Evolutionary conservation across 1,140 invertebrate genomes (phyloP).

Genomic region (Aleiodes sp.): DNA sequence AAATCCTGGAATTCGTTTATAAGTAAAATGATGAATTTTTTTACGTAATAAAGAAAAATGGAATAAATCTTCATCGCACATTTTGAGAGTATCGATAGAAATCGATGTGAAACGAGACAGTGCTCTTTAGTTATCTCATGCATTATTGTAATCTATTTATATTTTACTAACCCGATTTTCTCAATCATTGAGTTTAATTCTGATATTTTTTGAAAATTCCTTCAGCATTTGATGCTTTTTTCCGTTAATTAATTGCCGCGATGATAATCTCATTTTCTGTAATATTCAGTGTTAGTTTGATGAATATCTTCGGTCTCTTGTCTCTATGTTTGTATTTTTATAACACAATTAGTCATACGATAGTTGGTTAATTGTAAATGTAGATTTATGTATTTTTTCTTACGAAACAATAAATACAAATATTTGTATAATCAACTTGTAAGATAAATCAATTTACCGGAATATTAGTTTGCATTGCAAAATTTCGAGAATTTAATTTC

Average conservation of each 20-base stretch:
- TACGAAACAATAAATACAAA: neutral
- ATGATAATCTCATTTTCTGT: neutral
- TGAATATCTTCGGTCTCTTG: neutral
- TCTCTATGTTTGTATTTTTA: neutral
- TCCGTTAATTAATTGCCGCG: neutral
- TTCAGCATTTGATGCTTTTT: neutral
- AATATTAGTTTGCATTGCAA: no score
- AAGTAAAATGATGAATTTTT: constrained; percentile 53
- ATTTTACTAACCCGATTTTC: constrained; percentile 31
- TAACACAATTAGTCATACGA: constrained; percentile 2
- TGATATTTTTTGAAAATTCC: neutral
- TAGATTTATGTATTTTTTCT: constrained; percentile 9
- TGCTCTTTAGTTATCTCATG: constrained; percentile 8
- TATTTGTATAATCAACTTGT: neutral
- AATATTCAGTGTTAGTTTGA: no score
- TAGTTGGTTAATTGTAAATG: constrained; percentile 9
- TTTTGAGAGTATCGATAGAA: neutral
- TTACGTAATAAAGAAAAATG: constrained; percentile 21
- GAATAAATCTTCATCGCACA: neutral
- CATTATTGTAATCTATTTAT: constrained; percentile 36
- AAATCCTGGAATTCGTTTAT: constrained; percentile 85
- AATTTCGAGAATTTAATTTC: no score
- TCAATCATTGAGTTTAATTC: neutral
- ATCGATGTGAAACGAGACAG: neutral
- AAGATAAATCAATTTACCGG: no score